A percentile compares a stretch with the other conserved stretches of the same genome.
Evolutionary conservation across 2,113 vertebrate genomes (phyloP).

Genomic region (Blennius ocellaris): DNA sequence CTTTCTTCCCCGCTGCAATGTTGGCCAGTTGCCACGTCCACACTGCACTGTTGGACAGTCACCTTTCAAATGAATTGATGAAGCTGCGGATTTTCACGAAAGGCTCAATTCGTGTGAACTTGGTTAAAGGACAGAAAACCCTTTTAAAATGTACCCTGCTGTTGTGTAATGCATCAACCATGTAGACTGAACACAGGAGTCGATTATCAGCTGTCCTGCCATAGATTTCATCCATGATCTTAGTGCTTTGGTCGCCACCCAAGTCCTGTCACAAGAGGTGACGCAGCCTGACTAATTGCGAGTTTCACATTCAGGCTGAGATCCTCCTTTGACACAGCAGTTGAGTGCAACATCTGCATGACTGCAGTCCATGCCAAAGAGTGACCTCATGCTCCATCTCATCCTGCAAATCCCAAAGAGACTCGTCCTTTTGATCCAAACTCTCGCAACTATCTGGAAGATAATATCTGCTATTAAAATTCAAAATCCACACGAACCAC

Average conservation of each 20-base stretch:
- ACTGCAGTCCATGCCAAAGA: neutral
- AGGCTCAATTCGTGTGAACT: neutral
- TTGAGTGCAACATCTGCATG: too few relatives aligned
- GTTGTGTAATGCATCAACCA: too few relatives aligned
- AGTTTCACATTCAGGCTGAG: slow-evolving; percentile 3
- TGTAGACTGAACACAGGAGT: too few relatives aligned
- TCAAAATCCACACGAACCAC: too few relatives aligned
- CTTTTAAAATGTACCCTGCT: too few relatives aligned
- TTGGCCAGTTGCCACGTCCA: too few relatives aligned
- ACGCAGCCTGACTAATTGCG: slow-evolving; percentile 14
- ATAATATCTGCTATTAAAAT: neutral
- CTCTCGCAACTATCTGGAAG: neutral
- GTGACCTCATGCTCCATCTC: slow-evolving; percentile 13
- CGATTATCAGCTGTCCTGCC: slow-evolving; percentile 11
- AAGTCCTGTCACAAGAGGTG: too few relatives aligned
- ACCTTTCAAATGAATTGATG: neutral
- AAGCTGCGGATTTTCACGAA: too few relatives aligned
- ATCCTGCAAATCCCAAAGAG: neutral
- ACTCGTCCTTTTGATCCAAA: neutral
- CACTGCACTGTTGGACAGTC: too few relatives aligned
- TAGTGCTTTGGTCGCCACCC: too few relatives aligned
- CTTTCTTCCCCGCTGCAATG: neutral
- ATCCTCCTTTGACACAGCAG: neutral
- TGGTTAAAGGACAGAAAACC: too few relatives aligned
- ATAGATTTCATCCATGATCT: neutral